Evolutionary conservation across 2,888 invertebrate species (phyloP).

Genomic region (Latrodectus hesperus): DNA sequence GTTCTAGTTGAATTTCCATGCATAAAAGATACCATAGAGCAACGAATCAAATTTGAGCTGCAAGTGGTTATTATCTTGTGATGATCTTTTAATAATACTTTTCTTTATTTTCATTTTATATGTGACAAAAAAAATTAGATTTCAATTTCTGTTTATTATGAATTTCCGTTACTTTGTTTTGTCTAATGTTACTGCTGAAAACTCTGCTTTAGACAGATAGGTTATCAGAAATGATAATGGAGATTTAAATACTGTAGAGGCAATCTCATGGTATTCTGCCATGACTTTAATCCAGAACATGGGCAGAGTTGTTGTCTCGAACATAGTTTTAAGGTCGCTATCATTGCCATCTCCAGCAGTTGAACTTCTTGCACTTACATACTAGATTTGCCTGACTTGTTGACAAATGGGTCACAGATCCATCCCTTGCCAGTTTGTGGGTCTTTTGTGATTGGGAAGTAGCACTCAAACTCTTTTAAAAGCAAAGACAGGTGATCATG

Average conservation of each 20-base stretch:
- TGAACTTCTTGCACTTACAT: slow-evolving; percentile 7
- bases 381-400: slow-evolving; percentile 22
- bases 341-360: too few relatives aligned
- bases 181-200: slow-evolving; percentile 12
- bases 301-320: slow-evolving; percentile 12
- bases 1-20: too few relatives aligned
- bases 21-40: too few relatives aligned
- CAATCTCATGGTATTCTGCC: slow-evolving; percentile 10
- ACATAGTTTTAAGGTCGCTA: slow-evolving; percentile 1
- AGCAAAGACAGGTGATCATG: slow-evolving; percentile 53
- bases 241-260: neutral
- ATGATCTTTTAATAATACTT: too few relatives aligned
- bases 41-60: too few relatives aligned
- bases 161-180: neutral
- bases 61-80: too few relatives aligned
- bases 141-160: too few relatives aligned
- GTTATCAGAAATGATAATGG: slow-evolving; percentile 2
- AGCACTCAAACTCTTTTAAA: slow-evolving; percentile 25
- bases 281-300: neutral
- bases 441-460: slow-evolving; percentile 32
- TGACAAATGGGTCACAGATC: slow-evolving; percentile 30
- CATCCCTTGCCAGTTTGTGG: slow-evolving; percentile 21
- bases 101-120: too few relatives aligned
- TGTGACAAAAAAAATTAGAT: too few relatives aligned
- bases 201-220: neutral